Evolutionary conservation across 2,888 invertebrate genomes (phyloP).

Genomic region (Peribatodes rhomboidaria): DNA sequence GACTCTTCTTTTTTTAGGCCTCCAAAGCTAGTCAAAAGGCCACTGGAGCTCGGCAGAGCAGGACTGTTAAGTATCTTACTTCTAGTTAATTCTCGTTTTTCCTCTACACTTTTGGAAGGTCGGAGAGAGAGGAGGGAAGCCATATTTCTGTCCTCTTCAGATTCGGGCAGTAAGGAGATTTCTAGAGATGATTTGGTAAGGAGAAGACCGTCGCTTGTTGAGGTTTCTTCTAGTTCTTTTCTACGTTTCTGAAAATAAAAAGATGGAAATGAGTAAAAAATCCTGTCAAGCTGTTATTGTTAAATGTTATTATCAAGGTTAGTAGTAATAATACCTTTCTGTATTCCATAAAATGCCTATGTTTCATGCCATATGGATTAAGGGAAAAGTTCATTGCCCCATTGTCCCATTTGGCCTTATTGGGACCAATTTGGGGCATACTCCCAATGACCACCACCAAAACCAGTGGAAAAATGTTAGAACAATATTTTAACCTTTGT

Average conservation of each 20-base stretch:
- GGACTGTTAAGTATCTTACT: slow-evolving; percentile 84
- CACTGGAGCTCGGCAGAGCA: slow-evolving; percentile 85
- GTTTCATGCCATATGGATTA: too few species aligned
- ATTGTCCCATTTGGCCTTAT: too few species aligned
- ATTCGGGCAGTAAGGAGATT: slow-evolving; percentile 92
- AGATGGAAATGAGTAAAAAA: not conserved
- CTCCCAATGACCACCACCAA: too few species aligned
- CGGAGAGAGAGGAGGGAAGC: slow-evolving; percentile 91
- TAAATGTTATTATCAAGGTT: not conserved
- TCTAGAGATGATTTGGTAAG: slow-evolving; percentile 92
- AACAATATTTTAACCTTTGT: too few species aligned
- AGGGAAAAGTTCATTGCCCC: too few species aligned
- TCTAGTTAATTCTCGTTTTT: slow-evolving; percentile 82
- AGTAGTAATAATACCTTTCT: too few species aligned
- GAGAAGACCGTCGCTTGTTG: slow-evolving; percentile 89
- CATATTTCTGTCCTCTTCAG: slow-evolving; percentile 92
- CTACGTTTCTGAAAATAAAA: slow-evolving; percentile 84
- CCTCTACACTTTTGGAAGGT: slow-evolving; percentile 87
- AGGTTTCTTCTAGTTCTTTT: slow-evolving; percentile 90
- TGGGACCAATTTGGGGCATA: too few species aligned
- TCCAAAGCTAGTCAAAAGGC: slow-evolving; percentile 80
- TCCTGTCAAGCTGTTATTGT: not conserved
- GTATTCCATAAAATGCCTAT: too few species aligned
- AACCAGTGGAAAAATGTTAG: too few species aligned
- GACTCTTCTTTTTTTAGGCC: slow-evolving; percentile 86